Conservation (phyloP, 2,797 vertebrate species). For the Steatocranus sp. region DNA sequence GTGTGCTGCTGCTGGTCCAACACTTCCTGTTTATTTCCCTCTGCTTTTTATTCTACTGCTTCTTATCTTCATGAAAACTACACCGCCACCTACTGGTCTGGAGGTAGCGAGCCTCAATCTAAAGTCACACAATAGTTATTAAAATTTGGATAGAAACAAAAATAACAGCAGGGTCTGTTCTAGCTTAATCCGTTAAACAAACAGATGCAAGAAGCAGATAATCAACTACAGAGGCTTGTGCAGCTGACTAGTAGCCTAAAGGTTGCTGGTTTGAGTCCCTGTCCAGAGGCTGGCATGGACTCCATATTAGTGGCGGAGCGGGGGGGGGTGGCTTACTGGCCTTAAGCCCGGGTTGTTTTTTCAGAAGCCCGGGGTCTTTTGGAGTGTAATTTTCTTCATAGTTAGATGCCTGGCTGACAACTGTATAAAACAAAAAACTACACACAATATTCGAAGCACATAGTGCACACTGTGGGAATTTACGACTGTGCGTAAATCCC, state of each 20-base stretch:
- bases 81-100: conserved; percentile 13
- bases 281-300: background rate
- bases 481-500: no score
- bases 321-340: no score
- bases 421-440: no score
- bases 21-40: background rate
- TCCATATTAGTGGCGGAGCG: no score
- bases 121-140: background rate
- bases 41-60: background rate
- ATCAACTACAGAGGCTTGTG: background rate
- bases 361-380: no score
- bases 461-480: no score
- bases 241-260: background rate
- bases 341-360: no score
- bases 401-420: no score
- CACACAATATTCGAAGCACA: no score
- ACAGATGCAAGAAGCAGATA: background rate
- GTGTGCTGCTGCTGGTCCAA: background rate
- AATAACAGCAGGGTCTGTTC: background rate
- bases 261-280: background rate
- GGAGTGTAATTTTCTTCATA: no score
- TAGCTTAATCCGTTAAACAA: background rate
- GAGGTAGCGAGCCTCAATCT: background rate
- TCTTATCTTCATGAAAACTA: background rate
- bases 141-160: background rate